Evolutionary conservation across 2,797 vertebrate genomes (phyloP).

Genomic region (Neopelma chrysocephalum): DNA sequence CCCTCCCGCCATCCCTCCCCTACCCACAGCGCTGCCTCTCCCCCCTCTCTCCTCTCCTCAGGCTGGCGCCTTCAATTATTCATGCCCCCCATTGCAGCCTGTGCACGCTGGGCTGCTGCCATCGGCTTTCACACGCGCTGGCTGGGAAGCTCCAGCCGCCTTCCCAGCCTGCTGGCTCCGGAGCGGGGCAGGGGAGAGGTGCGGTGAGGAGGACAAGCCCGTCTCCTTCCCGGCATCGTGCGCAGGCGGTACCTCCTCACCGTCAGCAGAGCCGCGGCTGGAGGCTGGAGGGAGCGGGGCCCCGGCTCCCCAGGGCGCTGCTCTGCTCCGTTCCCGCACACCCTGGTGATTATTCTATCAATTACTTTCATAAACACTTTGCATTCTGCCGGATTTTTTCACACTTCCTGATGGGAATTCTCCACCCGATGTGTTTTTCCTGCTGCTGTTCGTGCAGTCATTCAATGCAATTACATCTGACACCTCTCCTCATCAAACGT

Average conservation of each 20-base stretch:
- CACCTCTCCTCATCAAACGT: constrained; percentile 63
- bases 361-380: constrained; percentile 70
- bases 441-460: constrained; percentile 59
- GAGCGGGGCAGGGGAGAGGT: background rate
- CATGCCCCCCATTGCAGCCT: constrained; percentile 66
- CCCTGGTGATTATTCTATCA: constrained; percentile 71
- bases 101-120: constrained; percentile 21
- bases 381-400: constrained; percentile 62
- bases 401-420: constrained; percentile 65
- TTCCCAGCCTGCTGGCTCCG: background rate
- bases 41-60: background rate
- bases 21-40: background rate
- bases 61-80: constrained; percentile 72
- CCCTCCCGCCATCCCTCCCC: background rate
- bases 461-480: constrained; percentile 70
- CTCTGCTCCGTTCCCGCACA: constrained; percentile 19
- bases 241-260: background rate
- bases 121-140: background rate
- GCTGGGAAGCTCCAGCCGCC: background rate
- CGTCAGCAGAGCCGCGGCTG: constrained; percentile 2
- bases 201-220: background rate
- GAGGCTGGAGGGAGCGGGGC: constrained; percentile 45
- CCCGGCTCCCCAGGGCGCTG: constrained; percentile 55
- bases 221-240: background rate
- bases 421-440: constrained; percentile 66